A percentile compares a stretch with the other conserved stretches of the same genome.
Conservation (phyloP, 2,113 vertebrate species). For the Haemorhous mexicanus region DNA sequence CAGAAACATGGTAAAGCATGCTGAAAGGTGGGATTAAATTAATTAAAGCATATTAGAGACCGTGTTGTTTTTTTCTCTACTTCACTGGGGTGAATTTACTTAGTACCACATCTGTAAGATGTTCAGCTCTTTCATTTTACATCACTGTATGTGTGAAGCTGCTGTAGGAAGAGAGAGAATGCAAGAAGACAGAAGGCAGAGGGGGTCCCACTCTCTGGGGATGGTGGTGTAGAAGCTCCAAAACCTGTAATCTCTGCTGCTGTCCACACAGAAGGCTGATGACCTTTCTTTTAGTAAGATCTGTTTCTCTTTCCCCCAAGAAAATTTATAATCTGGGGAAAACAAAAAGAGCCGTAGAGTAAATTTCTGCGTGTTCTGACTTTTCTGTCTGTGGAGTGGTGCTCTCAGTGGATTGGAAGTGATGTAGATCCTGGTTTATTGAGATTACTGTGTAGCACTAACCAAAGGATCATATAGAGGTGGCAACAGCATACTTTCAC, state of each 20-base stretch:
- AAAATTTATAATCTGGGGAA: background rate
- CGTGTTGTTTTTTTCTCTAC: background rate
- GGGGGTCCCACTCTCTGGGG: background rate
- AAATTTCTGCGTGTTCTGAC: background rate
- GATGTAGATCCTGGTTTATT: background rate
- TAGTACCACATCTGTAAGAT: background rate
- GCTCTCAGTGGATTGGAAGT: background rate
- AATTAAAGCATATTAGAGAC: background rate
- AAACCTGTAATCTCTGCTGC: background rate
- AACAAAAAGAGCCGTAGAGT: background rate
- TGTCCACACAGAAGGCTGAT: background rate
- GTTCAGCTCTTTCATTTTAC: background rate
- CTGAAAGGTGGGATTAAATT: background rate
- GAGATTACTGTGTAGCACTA: background rate
- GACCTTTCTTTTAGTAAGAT: background rate
- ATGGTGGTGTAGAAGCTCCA: background rate
- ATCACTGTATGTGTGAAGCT: background rate
- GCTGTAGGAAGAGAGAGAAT: background rate
- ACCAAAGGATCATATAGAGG: background rate
- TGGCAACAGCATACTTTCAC: background rate
- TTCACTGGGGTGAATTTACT: background rate
- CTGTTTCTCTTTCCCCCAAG: background rate
- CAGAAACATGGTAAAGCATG: fast-evolving
- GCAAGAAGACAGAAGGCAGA: background rate
- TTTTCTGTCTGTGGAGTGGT: background rate